A percentile compares a stretch with the other conserved stretches of the same genome.
Conservation (phyloP, 2,113 vertebrate genomes). For the Prolemur simus region DNA sequence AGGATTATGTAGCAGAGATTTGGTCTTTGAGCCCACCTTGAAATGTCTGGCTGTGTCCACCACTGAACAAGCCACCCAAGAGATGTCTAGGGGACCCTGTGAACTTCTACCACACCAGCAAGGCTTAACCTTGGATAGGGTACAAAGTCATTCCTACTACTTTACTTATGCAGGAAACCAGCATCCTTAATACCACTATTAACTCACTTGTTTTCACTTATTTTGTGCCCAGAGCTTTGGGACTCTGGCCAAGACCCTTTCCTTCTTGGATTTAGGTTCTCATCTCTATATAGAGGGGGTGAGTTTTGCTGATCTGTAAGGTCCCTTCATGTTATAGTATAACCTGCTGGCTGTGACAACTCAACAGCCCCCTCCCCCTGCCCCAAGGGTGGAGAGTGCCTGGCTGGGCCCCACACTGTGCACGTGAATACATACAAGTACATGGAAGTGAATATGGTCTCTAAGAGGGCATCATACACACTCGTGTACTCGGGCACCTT, state of each 20-base stretch:
- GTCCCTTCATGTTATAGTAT: neutral
- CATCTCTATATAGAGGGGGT: neutral
- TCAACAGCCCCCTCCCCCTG: neutral
- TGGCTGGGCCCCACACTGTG: neutral
- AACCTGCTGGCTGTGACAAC: neutral
- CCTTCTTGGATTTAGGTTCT: constrained; percentile 48
- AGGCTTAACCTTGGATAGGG: neutral
- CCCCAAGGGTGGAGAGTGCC: neutral
- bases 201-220: constrained; percentile 56
- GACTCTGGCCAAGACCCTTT: constrained; percentile 30
- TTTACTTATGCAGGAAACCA: constrained; percentile 27
- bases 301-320: neutral
- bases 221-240: constrained; percentile 45
- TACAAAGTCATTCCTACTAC: neutral
- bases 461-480: neutral
- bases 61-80: neutral
- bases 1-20: neutral
- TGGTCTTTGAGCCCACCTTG: neutral
- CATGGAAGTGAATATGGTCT: neutral
- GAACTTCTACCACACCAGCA: neutral
- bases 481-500: neutral
- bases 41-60: neutral
- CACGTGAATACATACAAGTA: neutral
- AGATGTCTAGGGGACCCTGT: neutral
- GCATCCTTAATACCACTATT: constrained; percentile 23